These are phyloP conservation scores for Agelastica alni DNA, from an alignment of 2,888 invertebrate genomes.

Conservation along the genomic window DNA sequence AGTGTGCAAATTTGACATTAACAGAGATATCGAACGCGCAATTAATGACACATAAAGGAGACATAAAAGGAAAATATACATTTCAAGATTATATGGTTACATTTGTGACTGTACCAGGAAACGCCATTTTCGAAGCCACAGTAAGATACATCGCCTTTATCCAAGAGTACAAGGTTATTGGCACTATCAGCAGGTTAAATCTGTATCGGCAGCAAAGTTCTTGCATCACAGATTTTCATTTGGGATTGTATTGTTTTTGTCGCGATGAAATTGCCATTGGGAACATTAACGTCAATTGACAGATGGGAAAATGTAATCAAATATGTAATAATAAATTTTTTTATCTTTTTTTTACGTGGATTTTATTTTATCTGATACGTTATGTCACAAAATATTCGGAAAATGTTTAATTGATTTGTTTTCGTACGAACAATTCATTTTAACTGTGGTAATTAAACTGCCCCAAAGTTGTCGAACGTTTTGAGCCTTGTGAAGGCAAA, in stretches of 20 bases:
- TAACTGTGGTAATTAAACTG: too few relatives aligned
- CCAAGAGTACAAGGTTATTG: conserved; percentile 55
- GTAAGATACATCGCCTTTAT: conserved; percentile 53
- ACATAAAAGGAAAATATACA: conserved; percentile 22
- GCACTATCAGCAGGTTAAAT: conserved; percentile 66
- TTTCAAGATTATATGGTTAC: conserved; percentile 58
- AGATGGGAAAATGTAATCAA: too few relatives aligned
- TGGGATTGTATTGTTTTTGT: conserved; percentile 65
- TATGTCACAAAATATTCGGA: too few relatives aligned
- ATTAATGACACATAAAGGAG: neutral
- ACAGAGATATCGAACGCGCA: conserved; percentile 39
- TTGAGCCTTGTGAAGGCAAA: too few relatives aligned
- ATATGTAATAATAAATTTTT: too few relatives aligned
- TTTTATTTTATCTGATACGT: too few relatives aligned
- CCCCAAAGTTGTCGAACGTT: too few relatives aligned
- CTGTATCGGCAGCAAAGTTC: conserved; percentile 58
- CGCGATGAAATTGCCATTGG: too few relatives aligned
- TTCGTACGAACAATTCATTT: too few relatives aligned
- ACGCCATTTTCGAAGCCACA: conserved; percentile 71
- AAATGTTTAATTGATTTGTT: too few relatives aligned
- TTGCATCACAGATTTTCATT: conserved; percentile 57
- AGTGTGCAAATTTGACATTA: conserved; percentile 40
- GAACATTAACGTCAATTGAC: too few relatives aligned
- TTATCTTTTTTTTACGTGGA: too few relatives aligned
- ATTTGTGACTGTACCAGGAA: conserved; percentile 65